These are phyloP conservation scores for Halcyon leucocephala DNA, from an alignment of 2,797 vertebrate species.

Conservation along the genomic window DNA sequence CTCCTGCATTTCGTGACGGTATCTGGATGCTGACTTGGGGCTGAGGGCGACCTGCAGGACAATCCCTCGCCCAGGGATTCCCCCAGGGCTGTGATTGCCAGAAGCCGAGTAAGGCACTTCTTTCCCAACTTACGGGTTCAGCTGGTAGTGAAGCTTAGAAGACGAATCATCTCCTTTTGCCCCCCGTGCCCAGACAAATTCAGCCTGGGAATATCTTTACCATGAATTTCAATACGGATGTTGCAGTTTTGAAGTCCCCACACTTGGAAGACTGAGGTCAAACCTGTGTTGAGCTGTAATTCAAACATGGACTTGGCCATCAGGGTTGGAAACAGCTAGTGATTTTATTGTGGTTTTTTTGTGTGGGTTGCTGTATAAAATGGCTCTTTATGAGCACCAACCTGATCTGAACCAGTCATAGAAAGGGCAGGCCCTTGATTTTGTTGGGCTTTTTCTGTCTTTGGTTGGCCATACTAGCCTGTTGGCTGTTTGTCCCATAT, in stretches of 20 bases:
- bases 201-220: not conserved
- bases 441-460: not conserved
- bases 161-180: not conserved
- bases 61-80: not conserved
- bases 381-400: not conserved
- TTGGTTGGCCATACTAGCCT: not conserved
- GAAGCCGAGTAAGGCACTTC: not conserved
- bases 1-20: not conserved
- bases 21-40: not conserved
- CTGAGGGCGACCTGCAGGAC: not conserved
- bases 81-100: not conserved
- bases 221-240: not conserved
- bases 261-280: not conserved
- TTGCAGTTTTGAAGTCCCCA: not conserved
- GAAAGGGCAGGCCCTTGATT: not conserved
- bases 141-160: not conserved
- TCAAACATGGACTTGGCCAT: not conserved
- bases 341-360: slow-evolving; percentile 28
- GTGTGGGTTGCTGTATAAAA: slow-evolving; percentile 33
- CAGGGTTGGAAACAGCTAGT: not conserved
- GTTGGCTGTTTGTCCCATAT: not conserved
- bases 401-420: not conserved
- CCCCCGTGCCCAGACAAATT: not conserved
- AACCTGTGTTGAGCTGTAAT: not conserved
- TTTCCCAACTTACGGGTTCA: not conserved